Evolutionary conservation across 92 coral and sea anemone species (phyloP).

Genomic region (Scolanthus callimorphus): DNA sequence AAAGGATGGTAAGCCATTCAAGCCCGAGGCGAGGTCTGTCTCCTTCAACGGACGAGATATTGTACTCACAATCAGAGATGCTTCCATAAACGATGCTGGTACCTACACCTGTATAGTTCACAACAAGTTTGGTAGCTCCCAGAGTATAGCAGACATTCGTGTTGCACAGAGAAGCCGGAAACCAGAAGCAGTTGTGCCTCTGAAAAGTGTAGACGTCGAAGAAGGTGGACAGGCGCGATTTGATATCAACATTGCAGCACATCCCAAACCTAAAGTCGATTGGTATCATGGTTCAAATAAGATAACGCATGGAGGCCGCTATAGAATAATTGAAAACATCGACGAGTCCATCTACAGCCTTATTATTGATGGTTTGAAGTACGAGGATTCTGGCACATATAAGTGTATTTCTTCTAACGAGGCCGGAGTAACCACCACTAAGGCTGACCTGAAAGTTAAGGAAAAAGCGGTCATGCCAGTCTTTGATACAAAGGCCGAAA

Average conservation of each 20-base stretch:
- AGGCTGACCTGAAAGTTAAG: conserved; percentile 73
- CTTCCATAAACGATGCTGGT: conserved; percentile 65
- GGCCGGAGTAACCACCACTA: conserved; percentile 65
- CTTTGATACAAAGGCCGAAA: conserved; percentile 41
- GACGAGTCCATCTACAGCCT: conserved; percentile 28
- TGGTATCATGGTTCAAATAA: conserved; percentile 78
- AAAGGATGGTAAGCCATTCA: conserved; percentile 67
- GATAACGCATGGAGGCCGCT: conserved; percentile 69
- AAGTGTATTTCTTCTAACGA: conserved; percentile 67
- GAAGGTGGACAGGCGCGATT: conserved; percentile 81
- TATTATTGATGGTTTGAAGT: conserved; percentile 45
- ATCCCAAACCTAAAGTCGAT: conserved; percentile 71
- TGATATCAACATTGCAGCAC: conserved; percentile 59
- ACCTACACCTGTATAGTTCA: conserved; percentile 56
- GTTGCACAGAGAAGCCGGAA: conserved; percentile 49
- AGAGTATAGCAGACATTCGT: conserved; percentile 49
- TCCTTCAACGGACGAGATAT: conserved; percentile 60
- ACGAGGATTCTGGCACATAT: conserved; percentile 46
- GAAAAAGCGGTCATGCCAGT: conserved; percentile 56
- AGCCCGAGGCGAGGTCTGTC: conserved; percentile 52
- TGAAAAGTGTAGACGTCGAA: conserved; percentile 59
- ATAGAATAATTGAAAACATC: conserved; percentile 45
- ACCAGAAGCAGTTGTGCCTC: conserved; percentile 61
- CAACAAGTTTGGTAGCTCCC: conserved; percentile 69
- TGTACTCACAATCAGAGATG: conserved; percentile 56